Evolutionary conservation across 1,140 invertebrate species (phyloP).

Genomic region (Neodiprion pinetum): DNA sequence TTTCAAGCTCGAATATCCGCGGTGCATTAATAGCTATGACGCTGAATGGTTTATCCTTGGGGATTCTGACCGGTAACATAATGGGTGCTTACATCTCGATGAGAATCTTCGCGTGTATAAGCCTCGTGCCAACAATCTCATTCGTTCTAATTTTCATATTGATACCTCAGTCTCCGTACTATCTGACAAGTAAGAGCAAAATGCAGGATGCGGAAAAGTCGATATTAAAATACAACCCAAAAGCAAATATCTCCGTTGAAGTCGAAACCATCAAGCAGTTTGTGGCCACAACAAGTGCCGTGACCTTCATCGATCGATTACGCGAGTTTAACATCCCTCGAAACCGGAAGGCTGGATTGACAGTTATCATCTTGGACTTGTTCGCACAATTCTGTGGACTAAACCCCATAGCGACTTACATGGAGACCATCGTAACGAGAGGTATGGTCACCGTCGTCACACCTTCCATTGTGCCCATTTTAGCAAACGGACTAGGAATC

Average conservation of each 20-base stretch:
- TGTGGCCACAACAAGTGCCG: conserved; percentile 29
- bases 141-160: conserved; percentile 68
- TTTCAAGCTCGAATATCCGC: conserved; percentile 68
- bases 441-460: conserved; percentile 61
- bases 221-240: conserved; percentile 41
- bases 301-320: conserved; percentile 12
- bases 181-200: conserved; percentile 64
- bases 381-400: conserved; percentile 81
- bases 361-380: conserved; percentile 71
- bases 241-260: conserved; percentile 33
- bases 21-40: conserved; percentile 71
- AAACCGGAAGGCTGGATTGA: conserved; percentile 69
- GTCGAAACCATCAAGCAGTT: conserved; percentile 39
- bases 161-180: conserved; percentile 81
- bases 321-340: conserved; percentile 32
- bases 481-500: conserved; percentile 73
- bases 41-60: conserved; percentile 55
- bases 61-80: conserved; percentile 73
- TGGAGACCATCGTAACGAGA: conserved; percentile 74
- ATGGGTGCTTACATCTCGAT: conserved; percentile 69
- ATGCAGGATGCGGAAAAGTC: conserved; percentile 64
- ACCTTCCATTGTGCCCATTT: conserved; percentile 65
- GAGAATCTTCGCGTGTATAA: conserved; percentile 65
- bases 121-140: conserved; percentile 63
- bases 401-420: conserved; percentile 76